Conservation (phyloP, 2,797 vertebrate genomes). For the Lerista edwardsae region DNA sequence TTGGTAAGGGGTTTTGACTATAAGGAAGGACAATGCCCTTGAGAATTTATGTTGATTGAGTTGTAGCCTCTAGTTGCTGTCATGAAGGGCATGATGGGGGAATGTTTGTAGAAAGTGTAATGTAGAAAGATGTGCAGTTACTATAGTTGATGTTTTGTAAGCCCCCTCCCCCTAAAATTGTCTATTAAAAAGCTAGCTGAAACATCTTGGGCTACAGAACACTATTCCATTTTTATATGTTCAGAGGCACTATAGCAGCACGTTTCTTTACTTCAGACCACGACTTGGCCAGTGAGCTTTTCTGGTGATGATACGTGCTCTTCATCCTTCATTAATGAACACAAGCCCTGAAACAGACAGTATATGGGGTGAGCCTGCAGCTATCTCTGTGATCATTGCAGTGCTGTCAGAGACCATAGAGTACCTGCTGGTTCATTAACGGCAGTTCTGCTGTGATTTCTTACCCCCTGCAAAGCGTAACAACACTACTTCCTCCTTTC, state of each 20-base stretch:
- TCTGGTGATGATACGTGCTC: background rate
- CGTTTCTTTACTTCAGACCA: background rate
- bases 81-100: background rate
- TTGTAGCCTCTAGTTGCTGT: background rate
- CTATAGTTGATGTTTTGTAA: background rate
- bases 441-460: background rate
- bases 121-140: background rate
- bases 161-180: background rate
- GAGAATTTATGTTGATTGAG: background rate
- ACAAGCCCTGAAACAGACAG: background rate
- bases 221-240: background rate
- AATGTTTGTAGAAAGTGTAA: too few species aligned
- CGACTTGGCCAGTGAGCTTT: background rate
- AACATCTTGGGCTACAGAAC: background rate
- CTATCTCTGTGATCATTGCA: background rate
- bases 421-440: background rate
- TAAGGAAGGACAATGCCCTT: background rate
- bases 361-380: background rate
- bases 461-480: constrained; percentile 6
- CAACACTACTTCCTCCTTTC: constrained; percentile 23
- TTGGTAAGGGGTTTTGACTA: background rate
- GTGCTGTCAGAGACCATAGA: background rate
- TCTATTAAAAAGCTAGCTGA: background rate
- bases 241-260: background rate
- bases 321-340: background rate